Evolutionary conservation across 1,140 invertebrate species (phyloP).

Genomic region (Drosophila sucinea): DNA sequence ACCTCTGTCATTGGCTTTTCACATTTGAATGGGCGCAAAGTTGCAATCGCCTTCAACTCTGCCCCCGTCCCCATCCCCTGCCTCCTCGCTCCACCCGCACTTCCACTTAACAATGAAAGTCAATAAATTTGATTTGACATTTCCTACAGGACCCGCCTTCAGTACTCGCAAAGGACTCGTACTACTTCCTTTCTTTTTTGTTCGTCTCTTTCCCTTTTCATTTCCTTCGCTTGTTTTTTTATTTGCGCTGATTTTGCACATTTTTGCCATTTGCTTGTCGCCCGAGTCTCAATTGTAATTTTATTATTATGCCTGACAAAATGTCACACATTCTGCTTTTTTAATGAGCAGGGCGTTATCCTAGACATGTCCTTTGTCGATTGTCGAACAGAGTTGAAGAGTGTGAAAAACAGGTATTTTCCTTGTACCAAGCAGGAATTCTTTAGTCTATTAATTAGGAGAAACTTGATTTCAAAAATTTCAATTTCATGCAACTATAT

Average conservation of each 20-base stretch:
- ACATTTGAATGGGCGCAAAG: slow-evolving; percentile 75
- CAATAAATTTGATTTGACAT: slow-evolving; percentile 82
- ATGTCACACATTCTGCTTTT: slow-evolving; percentile 68
- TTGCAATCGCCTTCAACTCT: slow-evolving; percentile 35
- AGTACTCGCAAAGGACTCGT: slow-evolving; percentile 13
- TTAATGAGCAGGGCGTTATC: slow-evolving; percentile 63
- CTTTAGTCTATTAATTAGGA: not conserved
- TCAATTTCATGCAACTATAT: too few species aligned
- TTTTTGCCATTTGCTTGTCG: slow-evolving; percentile 55
- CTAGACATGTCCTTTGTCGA: slow-evolving; percentile 49
- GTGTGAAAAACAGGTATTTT: not conserved
- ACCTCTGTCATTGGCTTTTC: slow-evolving; percentile 73
- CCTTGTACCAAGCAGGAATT: not conserved
- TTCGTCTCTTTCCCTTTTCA: not conserved
- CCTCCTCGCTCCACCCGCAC: slow-evolving; percentile 7
- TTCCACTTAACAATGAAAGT: slow-evolving; percentile 70
- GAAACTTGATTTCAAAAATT: not conserved
- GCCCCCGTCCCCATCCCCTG: not conserved
- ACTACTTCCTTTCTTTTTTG: slow-evolving; percentile 7
- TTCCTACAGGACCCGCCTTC: slow-evolving; percentile 45
- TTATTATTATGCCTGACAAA: slow-evolving; percentile 71
- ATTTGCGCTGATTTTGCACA: slow-evolving; percentile 69
- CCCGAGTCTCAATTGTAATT: slow-evolving; percentile 66
- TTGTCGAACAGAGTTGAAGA: slow-evolving; percentile 12
- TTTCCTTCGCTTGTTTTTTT: slow-evolving; percentile 2